Base-by-base conservation (phyloP, 2,797 vertebrate genomes). In the Microctenopoma lineatum region DNA sequence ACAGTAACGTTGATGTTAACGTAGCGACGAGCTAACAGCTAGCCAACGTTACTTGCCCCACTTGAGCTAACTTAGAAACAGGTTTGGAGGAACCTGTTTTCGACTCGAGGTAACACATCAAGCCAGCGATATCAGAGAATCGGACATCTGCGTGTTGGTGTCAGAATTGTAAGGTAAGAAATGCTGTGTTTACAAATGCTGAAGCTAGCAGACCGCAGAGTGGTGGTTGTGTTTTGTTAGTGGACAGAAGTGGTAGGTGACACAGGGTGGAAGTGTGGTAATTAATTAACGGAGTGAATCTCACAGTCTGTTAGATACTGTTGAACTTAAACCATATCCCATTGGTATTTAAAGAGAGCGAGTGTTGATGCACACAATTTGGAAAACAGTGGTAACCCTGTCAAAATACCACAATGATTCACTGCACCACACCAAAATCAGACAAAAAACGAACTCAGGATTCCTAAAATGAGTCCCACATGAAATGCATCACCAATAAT, bases 1-100 rank as follows among this genome's bases (percentile, higher is more conserved):
- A 73, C 21, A 61, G n/a, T 48, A 47, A 61, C 48, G 21, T 18
- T 21, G 65, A 63, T 44, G 26, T 15, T 14, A 55, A 42, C 66
- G 75, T 75, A 73, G 73, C 77, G 13, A 5, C 7, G n/a, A 78
- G 91, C 89, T 91, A 90, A 61, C 81, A 3, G 80, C 79, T 80
- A 87, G n/a, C 44, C 18, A 45, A 63, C 56, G 60, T 85, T 80
- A 83, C 69, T 79, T 62, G 75, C 82, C 66, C 66, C 66, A 54
- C 47, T 62, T 62, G 38, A 44, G 73, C 44, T 73, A 68, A 87
- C 64, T 84, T 80, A 15, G 10, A 59, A 73, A 68, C 41, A 58
- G 25, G 45, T 48, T 13, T 38, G 0, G 25, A 73, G 56, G 12
- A 81, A 32, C 41, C 47, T 26, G 60, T 45, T 4, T 56, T 46